Percentiles rank a stretch among this genome's conserved stretches.
Conservation (phyloP, 2,888 invertebrate genomes). For the Agrotis clavis region DNA sequence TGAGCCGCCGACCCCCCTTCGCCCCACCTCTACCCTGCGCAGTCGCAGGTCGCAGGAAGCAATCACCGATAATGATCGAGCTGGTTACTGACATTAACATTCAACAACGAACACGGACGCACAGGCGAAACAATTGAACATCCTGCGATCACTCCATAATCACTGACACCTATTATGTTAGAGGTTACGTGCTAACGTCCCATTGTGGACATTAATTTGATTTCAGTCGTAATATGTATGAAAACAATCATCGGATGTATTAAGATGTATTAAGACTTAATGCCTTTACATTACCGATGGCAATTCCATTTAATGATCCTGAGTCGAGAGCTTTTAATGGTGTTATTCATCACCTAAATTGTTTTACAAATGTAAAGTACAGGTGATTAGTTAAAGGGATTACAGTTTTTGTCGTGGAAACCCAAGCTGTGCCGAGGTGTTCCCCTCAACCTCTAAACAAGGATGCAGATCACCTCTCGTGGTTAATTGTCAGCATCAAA, state of each 20-base stretch:
- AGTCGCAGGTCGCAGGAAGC: conserved; percentile 80
- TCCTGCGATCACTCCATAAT: conserved; percentile 62
- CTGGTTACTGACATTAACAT: conserved; percentile 72
- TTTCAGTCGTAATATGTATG: conserved; percentile 24
- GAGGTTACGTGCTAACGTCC: conserved; percentile 34
- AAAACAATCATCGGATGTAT: conserved; percentile 12
- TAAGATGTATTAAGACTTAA: conserved; percentile 26
- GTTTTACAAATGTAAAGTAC: conserved; percentile 13
- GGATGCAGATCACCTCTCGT: conserved; percentile 38
- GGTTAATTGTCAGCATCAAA: conserved; percentile 38
- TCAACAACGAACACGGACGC: conserved; percentile 67
- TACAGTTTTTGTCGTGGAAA: conserved; percentile 44
- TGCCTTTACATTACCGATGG: conserved; percentile 11
- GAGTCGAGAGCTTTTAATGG: conserved; percentile 26
- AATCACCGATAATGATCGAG: conserved; percentile 74
- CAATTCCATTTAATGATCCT: conserved; percentile 31
- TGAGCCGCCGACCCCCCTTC: conserved; percentile 45
- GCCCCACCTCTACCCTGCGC: conserved; percentile 51
- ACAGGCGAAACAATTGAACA: conserved; percentile 61
- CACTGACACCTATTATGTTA: conserved; percentile 43
- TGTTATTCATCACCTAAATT: conserved; percentile 39
- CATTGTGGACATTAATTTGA: conserved; percentile 29
- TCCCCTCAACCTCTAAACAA: conserved; percentile 31
- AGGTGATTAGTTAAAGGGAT: conserved; percentile 39
- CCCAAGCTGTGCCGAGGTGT: conserved; percentile 18